Percentiles rank a stretch among this genome's conserved stretches.
These are phyloP conservation scores for Strigamia crassipes DNA, from an alignment of 2,888 invertebrate species.

Conservation along the genomic window DNA sequence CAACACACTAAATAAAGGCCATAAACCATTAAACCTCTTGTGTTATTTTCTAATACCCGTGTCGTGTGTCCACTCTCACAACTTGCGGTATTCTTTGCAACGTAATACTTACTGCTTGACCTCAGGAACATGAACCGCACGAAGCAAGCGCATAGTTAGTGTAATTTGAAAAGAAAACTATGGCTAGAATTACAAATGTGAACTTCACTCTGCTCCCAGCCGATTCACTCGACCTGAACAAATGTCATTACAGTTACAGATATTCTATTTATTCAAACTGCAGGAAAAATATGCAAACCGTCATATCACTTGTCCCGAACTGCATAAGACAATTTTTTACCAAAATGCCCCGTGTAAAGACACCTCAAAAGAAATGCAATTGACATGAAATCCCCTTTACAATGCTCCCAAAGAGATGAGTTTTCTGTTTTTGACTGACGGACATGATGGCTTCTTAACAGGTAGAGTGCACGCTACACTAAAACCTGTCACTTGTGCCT, in stretches of 20 bases:
- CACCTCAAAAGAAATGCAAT: constrained; percentile 4
- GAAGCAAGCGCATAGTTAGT: too few species aligned
- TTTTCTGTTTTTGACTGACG: constrained; percentile 21
- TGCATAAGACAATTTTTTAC: neutral
- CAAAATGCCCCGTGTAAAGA: neutral
- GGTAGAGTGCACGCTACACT: constrained; percentile 21
- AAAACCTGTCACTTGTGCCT: constrained; percentile 21
- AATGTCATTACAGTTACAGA: neutral
- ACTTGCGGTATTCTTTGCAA: too few species aligned
- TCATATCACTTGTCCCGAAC: neutral
- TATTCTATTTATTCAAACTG: constrained; percentile 4
- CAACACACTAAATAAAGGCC: too few species aligned
- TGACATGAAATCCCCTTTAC: constrained; percentile 11
- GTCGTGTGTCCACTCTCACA: too few species aligned
- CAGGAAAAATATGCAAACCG: neutral
- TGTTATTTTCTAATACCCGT: too few species aligned
- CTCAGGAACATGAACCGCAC: too few species aligned
- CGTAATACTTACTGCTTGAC: too few species aligned
- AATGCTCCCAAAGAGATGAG: constrained; percentile 16
- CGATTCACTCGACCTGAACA: neutral
- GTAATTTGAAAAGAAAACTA: too few species aligned
- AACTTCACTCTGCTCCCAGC: too few species aligned
- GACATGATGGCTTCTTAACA: constrained; percentile 21
- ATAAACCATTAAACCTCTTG: too few species aligned
- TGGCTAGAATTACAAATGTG: too few species aligned